Evolutionary conservation across 2,113 vertebrate genomes (phyloP).

Genomic region (Hemibagrus wyckioides): DNA sequence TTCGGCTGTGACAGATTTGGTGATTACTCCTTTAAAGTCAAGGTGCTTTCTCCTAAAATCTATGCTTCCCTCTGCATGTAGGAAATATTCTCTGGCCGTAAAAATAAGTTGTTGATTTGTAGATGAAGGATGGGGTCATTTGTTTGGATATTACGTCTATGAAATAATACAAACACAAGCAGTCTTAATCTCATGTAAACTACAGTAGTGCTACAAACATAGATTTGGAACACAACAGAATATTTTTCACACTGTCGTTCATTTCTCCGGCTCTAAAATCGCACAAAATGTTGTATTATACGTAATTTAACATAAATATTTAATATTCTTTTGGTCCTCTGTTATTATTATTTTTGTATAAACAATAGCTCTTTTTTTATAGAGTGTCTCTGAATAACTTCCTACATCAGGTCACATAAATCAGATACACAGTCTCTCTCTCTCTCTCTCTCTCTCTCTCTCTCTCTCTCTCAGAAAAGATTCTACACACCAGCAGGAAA

Average conservation of each 20-base stretch:
- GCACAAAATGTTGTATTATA: neutral
- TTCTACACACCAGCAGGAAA: neutral
- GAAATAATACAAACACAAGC: neutral
- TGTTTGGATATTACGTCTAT: too few relatives aligned
- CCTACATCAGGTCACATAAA: conserved; percentile 6
- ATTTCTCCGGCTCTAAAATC: neutral
- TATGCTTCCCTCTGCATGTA: too few relatives aligned
- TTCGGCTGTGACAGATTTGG: neutral
- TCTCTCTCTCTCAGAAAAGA: neutral
- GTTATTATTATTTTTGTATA: neutral
- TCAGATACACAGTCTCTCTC: conserved; percentile 3
- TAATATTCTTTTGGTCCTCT: neutral
- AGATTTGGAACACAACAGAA: neutral
- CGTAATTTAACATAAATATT: neutral
- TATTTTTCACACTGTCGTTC: neutral
- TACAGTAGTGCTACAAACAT: neutral
- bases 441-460: neutral
- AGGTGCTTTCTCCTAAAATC: too few relatives aligned
- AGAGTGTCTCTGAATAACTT: conserved; percentile 2
- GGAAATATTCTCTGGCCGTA: too few relatives aligned
- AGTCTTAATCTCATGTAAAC: neutral
- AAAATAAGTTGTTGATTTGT: neutral
- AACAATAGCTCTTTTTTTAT: neutral
- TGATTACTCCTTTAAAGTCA: neutral
- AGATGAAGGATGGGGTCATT: neutral